Conservation (phyloP, 1,140 invertebrate genomes). For the Ooceraea biroi region DNA sequence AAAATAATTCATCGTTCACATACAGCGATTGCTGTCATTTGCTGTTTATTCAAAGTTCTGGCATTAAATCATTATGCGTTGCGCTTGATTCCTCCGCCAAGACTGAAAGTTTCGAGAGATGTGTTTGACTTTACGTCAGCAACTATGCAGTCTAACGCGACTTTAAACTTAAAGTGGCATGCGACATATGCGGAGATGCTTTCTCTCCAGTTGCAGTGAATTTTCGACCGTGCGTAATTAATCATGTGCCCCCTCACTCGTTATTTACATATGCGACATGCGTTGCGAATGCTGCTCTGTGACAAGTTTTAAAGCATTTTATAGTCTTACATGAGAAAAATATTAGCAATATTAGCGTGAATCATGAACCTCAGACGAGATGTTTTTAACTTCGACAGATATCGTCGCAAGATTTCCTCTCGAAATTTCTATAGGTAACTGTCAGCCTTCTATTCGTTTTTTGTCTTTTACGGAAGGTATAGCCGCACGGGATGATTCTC, state of each 20-base stretch:
- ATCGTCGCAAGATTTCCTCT: neutral
- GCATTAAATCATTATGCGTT: neutral
- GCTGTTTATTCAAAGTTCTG: conserved; percentile 22
- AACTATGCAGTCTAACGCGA: neutral
- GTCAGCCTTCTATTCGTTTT: neutral
- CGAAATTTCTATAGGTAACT: conserved; percentile 5
- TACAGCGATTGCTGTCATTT: neutral
- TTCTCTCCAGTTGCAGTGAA: neutral
- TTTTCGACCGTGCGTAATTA: conserved; percentile 5
- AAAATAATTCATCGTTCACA: conserved; percentile 34
- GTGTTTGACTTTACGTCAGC: neutral
- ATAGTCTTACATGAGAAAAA: no score
- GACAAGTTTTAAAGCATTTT: no score
- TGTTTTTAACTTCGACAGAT: conserved; percentile 41
- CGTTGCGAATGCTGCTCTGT: no score
- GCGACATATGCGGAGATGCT: neutral
- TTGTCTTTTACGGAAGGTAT: neutral
- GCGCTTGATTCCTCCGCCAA: neutral
- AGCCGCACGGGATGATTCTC: neutral
- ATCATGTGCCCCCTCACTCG: no score
- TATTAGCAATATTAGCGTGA: conserved; percentile 44
- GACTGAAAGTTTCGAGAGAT: neutral
- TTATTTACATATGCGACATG: no score
- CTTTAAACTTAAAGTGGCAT: neutral
- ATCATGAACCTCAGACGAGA: conserved; percentile 19